phyloP scores from a whole-genome alignment of 2,888 invertebrate species.

The Saturnia japonica region DNA sequence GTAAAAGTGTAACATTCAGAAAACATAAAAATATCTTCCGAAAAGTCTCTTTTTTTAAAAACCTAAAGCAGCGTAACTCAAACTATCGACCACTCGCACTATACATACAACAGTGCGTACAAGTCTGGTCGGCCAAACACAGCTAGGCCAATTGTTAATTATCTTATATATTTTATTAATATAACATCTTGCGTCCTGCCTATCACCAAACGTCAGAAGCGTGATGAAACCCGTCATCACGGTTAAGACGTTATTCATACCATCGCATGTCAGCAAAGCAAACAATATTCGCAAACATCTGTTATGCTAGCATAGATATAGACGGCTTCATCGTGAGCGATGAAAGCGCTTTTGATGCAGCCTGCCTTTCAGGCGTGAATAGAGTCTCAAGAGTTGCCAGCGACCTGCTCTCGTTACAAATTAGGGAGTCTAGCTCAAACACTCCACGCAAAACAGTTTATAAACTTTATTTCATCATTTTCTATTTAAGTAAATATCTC shows the following conservation, averaged over 20 bases:
- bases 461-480: background rate
- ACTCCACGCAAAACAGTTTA: background rate
- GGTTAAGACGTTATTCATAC: background rate
- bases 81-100: too few relatives aligned
- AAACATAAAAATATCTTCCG: too few relatives aligned
- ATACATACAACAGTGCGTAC: too few relatives aligned
- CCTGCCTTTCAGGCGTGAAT: slow-evolving; percentile 17
- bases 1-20: too few relatives aligned
- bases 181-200: too few relatives aligned
- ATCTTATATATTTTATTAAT: too few relatives aligned
- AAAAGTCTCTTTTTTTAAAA: too few relatives aligned
- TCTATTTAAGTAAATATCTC: background rate
- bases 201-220: background rate
- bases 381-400: slow-evolving; percentile 9
- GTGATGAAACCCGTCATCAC: background rate
- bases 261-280: background rate
- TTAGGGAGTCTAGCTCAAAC: background rate
- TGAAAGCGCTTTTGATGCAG: slow-evolving; percentile 11
- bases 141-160: too few relatives aligned
- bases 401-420: background rate
- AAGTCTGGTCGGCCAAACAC: too few relatives aligned
- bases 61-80: too few relatives aligned
- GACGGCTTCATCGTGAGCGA: background rate
- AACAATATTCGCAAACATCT: slow-evolving; percentile 15
- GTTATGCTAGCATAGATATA: slow-evolving; percentile 10